phyloP scores from a whole-genome alignment of 2,888 invertebrate genomes.

The Herminia tarsipennalis region DNA sequence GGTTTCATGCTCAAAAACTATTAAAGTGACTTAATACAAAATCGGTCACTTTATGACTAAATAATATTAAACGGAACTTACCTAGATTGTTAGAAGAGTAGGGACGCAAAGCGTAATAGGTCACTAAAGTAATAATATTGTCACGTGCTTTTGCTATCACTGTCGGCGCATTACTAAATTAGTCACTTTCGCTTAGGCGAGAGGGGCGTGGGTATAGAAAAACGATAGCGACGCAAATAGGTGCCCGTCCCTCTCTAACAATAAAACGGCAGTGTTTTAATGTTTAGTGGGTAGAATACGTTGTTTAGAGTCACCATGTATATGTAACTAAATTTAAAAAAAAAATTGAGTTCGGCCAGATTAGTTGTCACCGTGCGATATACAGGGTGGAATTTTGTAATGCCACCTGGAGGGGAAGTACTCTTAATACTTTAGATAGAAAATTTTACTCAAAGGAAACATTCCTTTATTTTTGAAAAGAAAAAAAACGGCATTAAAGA shows the following conservation, averaged over 20 bases:
- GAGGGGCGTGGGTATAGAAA: not conserved
- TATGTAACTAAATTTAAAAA: not conserved
- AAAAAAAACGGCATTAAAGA: too few species aligned
- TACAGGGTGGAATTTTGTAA: too few species aligned
- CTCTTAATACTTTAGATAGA: too few species aligned
- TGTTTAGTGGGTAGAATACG: not conserved
- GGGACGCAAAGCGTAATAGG: not conserved
- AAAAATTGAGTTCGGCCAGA: conserved; percentile 1
- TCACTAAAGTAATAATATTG: not conserved
- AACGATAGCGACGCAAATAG: not conserved
- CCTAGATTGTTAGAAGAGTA: not conserved
- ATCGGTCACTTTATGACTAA: not conserved
- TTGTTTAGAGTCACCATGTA: not conserved
- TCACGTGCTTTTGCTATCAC: not conserved
- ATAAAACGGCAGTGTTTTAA: conserved; percentile 1
- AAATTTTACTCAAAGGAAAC: too few species aligned
- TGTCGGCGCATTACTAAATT: not conserved
- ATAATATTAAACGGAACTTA: not conserved
- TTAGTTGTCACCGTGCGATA: conserved; percentile 2
- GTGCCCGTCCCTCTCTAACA: not conserved
- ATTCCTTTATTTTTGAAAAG: too few species aligned
- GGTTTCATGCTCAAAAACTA: not conserved
- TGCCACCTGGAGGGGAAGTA: too few species aligned
- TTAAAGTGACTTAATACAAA: not conserved
- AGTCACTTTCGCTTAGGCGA: not conserved